Evolutionary conservation across 2,113 vertebrate species (phyloP), one percentile per base, ranked within the genome.

Genomic region (Tachysurus vachellii): DNA sequence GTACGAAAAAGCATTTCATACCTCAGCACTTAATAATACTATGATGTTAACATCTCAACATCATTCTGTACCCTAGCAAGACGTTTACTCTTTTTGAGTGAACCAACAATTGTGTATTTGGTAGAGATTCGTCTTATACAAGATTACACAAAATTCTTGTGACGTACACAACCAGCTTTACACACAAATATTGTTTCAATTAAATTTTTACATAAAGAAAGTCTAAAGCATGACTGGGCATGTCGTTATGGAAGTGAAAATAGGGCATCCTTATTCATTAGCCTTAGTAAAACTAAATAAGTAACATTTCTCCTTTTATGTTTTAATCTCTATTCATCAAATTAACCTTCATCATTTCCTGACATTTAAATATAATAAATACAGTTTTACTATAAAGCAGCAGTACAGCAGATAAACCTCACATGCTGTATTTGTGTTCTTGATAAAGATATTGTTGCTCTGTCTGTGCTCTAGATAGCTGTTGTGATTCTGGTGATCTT

Each of bases 401-500:
- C 47, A 23, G 21, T 56, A 56, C 14, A 56, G 17, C 76, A 54
- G 50, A 28, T 44, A 6, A 79, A 80, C 53, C 3, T 17, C 9
- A 57, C 7, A 36, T 44, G 61, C 59, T 14, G 0, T 82, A 11
- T 73, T 50, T 86, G 28, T 70, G 28, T 79, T 5, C 82, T 16
- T 86, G 14, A 59, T 56, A 3, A 16, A 80, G 77, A 59, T 26
- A 17, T 53, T 64, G 87, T 57, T 54, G 31, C 90, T 16, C 56
- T 79, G 88, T 84, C 1, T 87, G 84, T 82, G 87, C 0, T 75
- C 2, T 92, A 99, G 98, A 93, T 99, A 0, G 0, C 94, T 66
- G 91, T 99, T 90, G 97, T 99, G 83, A 96, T 94, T 93, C 84
- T 99, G 91, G 97, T 99, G 0, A 70, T 99, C 85, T 88, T 99